phyloP scores from a whole-genome alignment of 2,113 vertebrate genomes.

The Lathamus discolor region DNA sequence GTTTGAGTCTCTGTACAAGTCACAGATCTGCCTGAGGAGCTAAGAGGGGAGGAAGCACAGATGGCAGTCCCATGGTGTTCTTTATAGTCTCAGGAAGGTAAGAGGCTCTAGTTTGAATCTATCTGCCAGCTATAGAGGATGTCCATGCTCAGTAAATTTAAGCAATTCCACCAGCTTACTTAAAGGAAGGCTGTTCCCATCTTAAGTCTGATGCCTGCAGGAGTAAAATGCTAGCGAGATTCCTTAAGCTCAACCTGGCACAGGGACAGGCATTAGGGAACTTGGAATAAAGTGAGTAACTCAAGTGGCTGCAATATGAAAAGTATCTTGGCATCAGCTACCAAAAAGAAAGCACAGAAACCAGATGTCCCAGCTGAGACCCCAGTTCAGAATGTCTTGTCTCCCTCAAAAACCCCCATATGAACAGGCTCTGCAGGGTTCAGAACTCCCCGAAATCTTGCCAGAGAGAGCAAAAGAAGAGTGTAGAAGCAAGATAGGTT shows the following conservation, averaged over 20 bases:
- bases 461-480: neutral
- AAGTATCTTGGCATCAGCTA: slow-evolving; percentile 22
- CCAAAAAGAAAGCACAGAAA: slow-evolving; percentile 19
- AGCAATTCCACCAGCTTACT: neutral
- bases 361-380: slow-evolving; percentile 8
- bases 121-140: neutral
- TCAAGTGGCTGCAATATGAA: neutral
- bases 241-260: slow-evolving; percentile 32
- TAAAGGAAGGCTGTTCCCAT: neutral
- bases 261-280: neutral
- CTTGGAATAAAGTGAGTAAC: neutral
- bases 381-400: neutral
- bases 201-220: neutral
- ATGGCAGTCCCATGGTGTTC: neutral
- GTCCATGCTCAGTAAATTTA: neutral
- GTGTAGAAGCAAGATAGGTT: neutral
- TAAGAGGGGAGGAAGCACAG: neutral
- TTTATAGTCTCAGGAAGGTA: neutral
- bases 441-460: neutral
- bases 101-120: neutral
- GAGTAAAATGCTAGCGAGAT: neutral
- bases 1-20: neutral
- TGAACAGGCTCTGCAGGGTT: neutral
- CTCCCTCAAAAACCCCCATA: neutral
- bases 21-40: neutral